Percentiles rank a stretch among this genome's conserved stretches.
phyloP scores from a whole-genome alignment of 2,888 invertebrate genomes.

The Tinea trinotella region DNA sequence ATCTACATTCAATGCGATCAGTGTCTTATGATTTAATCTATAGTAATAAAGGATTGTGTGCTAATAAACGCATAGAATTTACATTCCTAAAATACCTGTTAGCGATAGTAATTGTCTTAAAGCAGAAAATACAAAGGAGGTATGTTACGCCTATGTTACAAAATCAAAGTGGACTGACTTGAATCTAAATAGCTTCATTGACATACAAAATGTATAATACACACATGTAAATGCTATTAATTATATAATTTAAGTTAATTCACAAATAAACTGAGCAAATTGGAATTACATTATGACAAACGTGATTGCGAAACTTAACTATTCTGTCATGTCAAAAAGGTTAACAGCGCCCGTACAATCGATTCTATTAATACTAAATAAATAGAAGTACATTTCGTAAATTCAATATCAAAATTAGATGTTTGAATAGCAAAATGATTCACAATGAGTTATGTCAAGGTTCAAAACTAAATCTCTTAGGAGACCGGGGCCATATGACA shows the following conservation, averaged over 20 bases:
- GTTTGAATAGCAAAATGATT: slow-evolving; percentile 14
- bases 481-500: slow-evolving; percentile 32
- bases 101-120: background rate
- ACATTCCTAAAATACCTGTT: background rate
- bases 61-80: background rate
- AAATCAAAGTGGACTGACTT: background rate
- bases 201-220: background rate
- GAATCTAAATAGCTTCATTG: background rate
- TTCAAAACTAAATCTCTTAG: slow-evolving; percentile 22
- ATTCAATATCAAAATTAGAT: slow-evolving; percentile 16
- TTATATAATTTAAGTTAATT: too few relatives aligned
- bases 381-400: background rate
- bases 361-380: background rate
- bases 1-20: too few relatives aligned
- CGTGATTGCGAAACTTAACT: too few relatives aligned
- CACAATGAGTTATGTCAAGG: slow-evolving; percentile 33
- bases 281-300: background rate
- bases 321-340: background rate
- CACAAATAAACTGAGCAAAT: background rate
- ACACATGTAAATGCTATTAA: too few relatives aligned
- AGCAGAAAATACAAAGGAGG: background rate
- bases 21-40: too few relatives aligned
- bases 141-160: background rate
- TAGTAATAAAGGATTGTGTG: background rate
- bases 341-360: background rate